A percentile compares a stretch with the other conserved stretches of the same genome.
Conservation (phyloP, 2,797 vertebrate genomes). For the Luscinia luscinia region DNA sequence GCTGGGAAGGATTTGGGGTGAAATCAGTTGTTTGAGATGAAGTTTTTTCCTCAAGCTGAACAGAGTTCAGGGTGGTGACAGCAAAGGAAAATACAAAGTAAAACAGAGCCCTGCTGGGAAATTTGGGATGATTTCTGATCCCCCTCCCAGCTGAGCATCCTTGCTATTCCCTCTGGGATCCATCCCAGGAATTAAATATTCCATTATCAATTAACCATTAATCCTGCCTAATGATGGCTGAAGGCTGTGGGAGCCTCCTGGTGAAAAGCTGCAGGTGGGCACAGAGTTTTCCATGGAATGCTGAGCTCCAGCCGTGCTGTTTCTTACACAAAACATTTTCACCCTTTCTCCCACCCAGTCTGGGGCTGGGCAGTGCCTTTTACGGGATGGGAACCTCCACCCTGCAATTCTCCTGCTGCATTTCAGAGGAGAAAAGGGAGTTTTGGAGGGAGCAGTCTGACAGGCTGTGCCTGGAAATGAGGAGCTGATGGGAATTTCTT, state of each 20-base stretch:
- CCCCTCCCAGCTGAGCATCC: background rate
- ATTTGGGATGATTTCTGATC: background rate
- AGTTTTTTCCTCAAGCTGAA: background rate
- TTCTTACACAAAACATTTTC: background rate
- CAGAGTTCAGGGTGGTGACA: background rate
- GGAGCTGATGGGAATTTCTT: background rate
- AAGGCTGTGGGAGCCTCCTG: background rate
- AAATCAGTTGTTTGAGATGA: background rate
- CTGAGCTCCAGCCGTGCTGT: rapidly evolving
- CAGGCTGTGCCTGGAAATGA: background rate
- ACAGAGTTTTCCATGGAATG: background rate
- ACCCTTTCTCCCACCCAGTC: background rate
- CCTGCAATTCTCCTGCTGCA: background rate
- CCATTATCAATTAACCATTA: constrained; percentile 41
- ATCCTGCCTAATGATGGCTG: background rate
- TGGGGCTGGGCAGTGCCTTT: background rate
- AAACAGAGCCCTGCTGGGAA: background rate
- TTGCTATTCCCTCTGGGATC: background rate
- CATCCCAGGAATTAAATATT: background rate
- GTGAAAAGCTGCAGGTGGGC: background rate
- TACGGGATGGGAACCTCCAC: background rate
- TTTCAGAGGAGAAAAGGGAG: background rate
- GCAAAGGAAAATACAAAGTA: background rate
- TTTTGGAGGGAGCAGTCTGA: background rate
- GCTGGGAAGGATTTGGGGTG: background rate